Evolutionary conservation across 2,888 invertebrate genomes (phyloP), one percentile per base, ranked within the genome.

Genomic region (Volucella zonaria): DNA sequence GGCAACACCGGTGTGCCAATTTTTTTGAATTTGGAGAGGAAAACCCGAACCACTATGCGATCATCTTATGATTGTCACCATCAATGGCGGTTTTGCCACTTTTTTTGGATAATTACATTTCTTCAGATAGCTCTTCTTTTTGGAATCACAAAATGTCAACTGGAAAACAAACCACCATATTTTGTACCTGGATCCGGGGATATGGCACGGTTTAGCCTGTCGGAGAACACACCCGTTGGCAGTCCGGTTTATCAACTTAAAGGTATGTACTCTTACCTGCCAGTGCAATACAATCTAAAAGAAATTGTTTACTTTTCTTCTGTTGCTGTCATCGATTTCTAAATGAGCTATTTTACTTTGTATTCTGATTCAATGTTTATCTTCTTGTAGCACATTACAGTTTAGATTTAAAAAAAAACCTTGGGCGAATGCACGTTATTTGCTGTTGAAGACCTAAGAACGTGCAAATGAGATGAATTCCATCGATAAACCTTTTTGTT

Each of bases 171-270:
- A 75, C 94, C 95, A 1, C 96, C 96, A 0, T 95, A 95, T 89
- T 96, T 96, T 90, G 92, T 95, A 31, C 94, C 95, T 23, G 95
- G 95, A 87, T 92, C 92, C 1, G 96, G 96, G 1, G 96, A 96
- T 89, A 96, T 96, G 95, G 94, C 95, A 1, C 93, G 95, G 81
- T 95, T 96, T 89, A 94, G 94, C 75, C 91, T 96, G 11, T 93
- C 94, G 10, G 96, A 96, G 90, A 94, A 96, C 87, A 95, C 96
- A 1, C 93, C 93, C 47, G 94, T 95, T 11, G 96, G 96, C 45
- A 95, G 95, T 76, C 95, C 95, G 0, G 95, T 96, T 1, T 96
- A 96, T 91, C 95, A 95, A 87, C 93, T 96, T 49, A 94, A 94
- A 93, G 96, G 95, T 93, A 92, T 92, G 89, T 88, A 14, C 64